These are phyloP conservation scores for Bombyx mandarina DNA, from an alignment of 1,140 invertebrate genomes.

Conservation along the genomic window DNA sequence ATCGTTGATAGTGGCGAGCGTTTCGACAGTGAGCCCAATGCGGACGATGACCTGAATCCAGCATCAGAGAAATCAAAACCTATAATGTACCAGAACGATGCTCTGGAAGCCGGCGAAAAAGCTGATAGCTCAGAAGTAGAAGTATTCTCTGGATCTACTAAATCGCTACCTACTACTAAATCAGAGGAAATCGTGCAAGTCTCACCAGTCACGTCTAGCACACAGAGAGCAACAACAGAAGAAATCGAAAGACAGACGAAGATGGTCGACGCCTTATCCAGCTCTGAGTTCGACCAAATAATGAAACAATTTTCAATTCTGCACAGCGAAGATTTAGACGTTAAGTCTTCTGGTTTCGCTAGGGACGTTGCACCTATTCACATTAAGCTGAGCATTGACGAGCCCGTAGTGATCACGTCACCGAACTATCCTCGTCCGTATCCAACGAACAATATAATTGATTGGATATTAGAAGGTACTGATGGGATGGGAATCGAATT, in stretches of 20 bases:
- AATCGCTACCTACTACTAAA: not conserved
- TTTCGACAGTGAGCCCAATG: slow-evolving; percentile 1
- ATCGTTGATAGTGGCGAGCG: slow-evolving; percentile 6
- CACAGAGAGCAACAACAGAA: slow-evolving; percentile 1
- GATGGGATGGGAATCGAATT: slow-evolving; percentile 51
- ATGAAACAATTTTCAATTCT: slow-evolving; percentile 19
- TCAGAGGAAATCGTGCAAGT: not conserved
- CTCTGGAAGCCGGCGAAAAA: slow-evolving; percentile 7
- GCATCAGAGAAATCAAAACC: slow-evolving; percentile 11
- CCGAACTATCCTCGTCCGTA: slow-evolving; percentile 38
- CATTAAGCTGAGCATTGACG: slow-evolving; percentile 23
- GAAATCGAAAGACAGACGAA: slow-evolving; percentile 3
- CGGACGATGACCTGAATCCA: slow-evolving; percentile 8
- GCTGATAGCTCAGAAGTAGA: slow-evolving; percentile 7
- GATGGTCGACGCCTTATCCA: slow-evolving; percentile 20
- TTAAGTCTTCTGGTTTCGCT: slow-evolving; percentile 13
- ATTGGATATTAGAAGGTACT: slow-evolving; percentile 46
- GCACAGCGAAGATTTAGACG: slow-evolving; percentile 21
- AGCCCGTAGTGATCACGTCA: slow-evolving; percentile 31
- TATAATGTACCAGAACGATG: slow-evolving; percentile 15
- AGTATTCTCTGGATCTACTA: not conserved
- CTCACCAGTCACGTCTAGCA: not conserved
- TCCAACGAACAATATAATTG: slow-evolving; percentile 34
- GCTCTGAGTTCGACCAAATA: slow-evolving; percentile 20
- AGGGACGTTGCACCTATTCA: slow-evolving; percentile 20